Conservation (phyloP, 2,113 vertebrate genomes). For the Phycodurus eques region DNA sequence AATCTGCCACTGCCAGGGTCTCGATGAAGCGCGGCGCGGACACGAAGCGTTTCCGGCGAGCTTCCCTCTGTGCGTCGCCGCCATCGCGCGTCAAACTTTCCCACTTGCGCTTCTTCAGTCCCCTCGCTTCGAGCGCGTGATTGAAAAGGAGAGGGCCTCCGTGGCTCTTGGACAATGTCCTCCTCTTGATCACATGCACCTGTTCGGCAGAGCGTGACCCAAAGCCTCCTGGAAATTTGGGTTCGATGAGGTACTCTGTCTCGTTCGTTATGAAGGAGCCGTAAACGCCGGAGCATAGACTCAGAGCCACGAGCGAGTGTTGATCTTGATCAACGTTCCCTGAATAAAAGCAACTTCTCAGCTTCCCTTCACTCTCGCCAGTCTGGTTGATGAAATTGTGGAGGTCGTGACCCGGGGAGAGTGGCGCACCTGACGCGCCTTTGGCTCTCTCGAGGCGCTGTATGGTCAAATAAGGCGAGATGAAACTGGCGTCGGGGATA, state of each 20-base stretch:
- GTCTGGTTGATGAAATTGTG: constrained; percentile 37
- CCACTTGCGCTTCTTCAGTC: constrained; percentile 13
- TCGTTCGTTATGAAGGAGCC: constrained; percentile 79
- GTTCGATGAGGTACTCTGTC: constrained; percentile 78
- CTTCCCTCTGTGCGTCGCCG: constrained; percentile 47
- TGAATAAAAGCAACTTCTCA: constrained; percentile 80
- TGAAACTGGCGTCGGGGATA: constrained; percentile 78
- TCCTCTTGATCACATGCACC: constrained; percentile 67
- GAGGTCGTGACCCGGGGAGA: neutral
- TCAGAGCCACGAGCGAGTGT: constrained; percentile 78
- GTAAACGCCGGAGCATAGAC: constrained; percentile 79
- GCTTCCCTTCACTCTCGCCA: constrained; percentile 38
- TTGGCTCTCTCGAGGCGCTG: constrained; percentile 62
- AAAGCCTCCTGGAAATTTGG: constrained; percentile 41
- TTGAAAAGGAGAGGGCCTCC: constrained; percentile 32
- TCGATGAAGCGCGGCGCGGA: constrained; percentile 86
- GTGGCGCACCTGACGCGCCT: constrained; percentile 25
- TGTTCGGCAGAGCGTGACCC: constrained; percentile 35
- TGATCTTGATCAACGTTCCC: constrained; percentile 73
- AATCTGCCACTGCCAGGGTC: constrained; percentile 84
- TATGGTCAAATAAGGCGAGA: constrained; percentile 76
- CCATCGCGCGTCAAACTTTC: constrained; percentile 47
- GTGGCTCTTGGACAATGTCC: constrained; percentile 19
- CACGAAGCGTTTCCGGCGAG: constrained; percentile 78
- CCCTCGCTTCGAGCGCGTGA: constrained; percentile 18